Evolutionary conservation across 2,113 vertebrate species (phyloP).

Genomic region (Ivindomyrus marchei): DNA sequence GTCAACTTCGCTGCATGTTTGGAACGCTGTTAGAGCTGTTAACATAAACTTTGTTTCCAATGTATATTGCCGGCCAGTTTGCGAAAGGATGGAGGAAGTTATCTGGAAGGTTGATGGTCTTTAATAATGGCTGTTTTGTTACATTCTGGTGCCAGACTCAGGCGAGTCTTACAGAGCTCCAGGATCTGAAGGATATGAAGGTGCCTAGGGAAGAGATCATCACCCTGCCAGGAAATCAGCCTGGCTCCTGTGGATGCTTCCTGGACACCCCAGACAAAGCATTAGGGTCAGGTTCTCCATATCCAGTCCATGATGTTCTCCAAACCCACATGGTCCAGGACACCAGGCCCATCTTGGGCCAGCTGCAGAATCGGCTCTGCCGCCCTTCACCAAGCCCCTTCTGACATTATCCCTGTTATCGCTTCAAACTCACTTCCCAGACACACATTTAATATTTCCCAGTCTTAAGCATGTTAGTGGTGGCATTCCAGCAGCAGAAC

Average conservation of each 20-base stretch:
- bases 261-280: neutral
- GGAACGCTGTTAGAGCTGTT: neutral
- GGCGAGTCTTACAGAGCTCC: neutral
- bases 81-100: neutral
- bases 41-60: neutral
- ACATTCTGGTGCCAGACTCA: neutral
- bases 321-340: neutral
- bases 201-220: neutral
- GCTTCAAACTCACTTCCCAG: neutral
- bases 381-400: neutral
- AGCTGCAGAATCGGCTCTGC: neutral
- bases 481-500: neutral
- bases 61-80: neutral
- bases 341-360: neutral
- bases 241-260: neutral
- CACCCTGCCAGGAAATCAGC: neutral
- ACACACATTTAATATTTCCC: neutral
- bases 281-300: neutral
- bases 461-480: neutral
- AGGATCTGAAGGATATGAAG: neutral
- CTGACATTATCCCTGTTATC: neutral
- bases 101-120: neutral
- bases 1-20: neutral
- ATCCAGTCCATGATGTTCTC: neutral
- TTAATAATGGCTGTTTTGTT: neutral